Conservation (phyloP, 1,140 invertebrate genomes). For the Leucophenga varia region DNA sequence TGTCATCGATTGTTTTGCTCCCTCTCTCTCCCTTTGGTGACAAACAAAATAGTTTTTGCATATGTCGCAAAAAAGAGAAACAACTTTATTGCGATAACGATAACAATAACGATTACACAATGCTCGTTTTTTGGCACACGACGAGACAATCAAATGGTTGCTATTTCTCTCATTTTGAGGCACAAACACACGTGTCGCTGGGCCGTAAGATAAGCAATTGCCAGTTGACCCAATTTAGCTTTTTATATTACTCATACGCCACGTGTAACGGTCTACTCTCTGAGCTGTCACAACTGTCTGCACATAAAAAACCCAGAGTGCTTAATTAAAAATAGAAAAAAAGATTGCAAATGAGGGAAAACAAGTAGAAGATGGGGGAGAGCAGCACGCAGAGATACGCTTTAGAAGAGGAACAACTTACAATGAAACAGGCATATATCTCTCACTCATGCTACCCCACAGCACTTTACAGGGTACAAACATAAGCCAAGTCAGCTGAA, state of each 20-base stretch:
- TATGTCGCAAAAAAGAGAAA: constrained; percentile 6
- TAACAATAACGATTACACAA: too few species aligned
- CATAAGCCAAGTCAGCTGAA: constrained; percentile 15
- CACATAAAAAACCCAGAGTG: constrained; percentile 15
- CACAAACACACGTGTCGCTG: not conserved
- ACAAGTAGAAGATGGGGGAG: too few species aligned
- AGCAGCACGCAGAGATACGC: too few species aligned
- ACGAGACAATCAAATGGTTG: too few species aligned
- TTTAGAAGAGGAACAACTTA: too few species aligned
- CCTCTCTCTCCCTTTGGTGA: constrained; percentile 2
- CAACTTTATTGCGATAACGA: not conserved
- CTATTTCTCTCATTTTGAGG: too few species aligned
- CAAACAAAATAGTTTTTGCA: constrained; percentile 3
- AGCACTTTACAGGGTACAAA: constrained; percentile 11
- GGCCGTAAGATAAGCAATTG: not conserved
- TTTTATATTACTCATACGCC: constrained; percentile 23
- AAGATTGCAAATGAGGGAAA: constrained; percentile 9
- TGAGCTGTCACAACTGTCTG: constrained; percentile 18
- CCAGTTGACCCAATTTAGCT: constrained; percentile 18
- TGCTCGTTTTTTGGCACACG: too few species aligned
- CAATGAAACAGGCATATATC: too few species aligned
- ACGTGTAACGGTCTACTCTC: constrained; percentile 8
- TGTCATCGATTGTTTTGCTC: too few species aligned
- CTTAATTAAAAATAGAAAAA: constrained; percentile 25
- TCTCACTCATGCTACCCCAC: not conserved